A percentile compares a stretch with the other conserved stretches of the same genome.
Conservation (phyloP, 2,797 vertebrate genomes). For the Anomalospiza imberbis region DNA sequence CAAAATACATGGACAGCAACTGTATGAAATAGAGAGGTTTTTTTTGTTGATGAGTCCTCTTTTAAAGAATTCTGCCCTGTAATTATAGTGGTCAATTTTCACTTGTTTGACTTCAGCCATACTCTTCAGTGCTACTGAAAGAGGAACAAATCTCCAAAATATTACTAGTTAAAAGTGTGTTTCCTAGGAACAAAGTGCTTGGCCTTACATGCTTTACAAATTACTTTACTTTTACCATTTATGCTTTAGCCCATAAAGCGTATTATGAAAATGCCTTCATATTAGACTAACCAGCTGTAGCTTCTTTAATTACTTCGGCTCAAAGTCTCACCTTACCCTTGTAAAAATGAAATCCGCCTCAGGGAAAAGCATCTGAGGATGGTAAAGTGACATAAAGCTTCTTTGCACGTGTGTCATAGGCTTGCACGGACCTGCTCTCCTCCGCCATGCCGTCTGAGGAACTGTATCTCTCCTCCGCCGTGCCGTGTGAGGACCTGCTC, state of each 20-base stretch:
- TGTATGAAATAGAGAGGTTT: not conserved
- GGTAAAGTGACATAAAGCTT: not conserved
- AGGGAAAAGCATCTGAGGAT: not conserved
- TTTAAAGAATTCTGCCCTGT: not conserved
- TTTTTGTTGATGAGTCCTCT: not conserved
- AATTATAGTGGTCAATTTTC: not conserved
- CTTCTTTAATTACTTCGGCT: not conserved
- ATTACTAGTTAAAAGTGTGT: not conserved
- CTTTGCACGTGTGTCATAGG: not conserved
- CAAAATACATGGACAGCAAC: not conserved
- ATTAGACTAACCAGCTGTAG: not conserved
- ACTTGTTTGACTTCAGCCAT: not conserved
- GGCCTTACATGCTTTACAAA: not conserved
- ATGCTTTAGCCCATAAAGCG: not conserved
- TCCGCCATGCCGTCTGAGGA: no score
- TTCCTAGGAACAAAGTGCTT: not conserved
- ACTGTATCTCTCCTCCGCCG: no score
- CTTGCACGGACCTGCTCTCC: not conserved
- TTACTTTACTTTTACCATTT: not conserved
- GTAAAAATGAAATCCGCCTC: not conserved
- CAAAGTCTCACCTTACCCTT: not conserved
- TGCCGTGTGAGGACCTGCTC: no score
- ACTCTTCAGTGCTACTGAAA: not conserved
- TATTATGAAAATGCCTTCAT: not conserved
- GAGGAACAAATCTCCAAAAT: not conserved